Conservation (phyloP, 2,888 invertebrate species). For the Meta bourneti region DNA sequence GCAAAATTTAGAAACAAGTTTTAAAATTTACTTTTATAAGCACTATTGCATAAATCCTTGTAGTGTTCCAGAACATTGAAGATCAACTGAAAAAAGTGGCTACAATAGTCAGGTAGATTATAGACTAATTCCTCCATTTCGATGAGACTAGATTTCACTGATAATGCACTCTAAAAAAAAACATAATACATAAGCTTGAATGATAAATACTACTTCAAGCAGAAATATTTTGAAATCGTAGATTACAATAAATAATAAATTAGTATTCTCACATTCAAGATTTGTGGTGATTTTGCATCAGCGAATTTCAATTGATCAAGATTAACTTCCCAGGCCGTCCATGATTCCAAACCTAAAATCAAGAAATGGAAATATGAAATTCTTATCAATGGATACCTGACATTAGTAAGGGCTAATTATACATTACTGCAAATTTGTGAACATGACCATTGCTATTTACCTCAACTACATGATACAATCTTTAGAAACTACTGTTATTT, state of each 20-base stretch:
- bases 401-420: too few relatives aligned
- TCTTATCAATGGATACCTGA: too few relatives aligned
- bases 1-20: neutral
- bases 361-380: neutral
- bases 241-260: neutral
- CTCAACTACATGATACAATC: too few relatives aligned
- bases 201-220: neutral
- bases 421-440: too few relatives aligned
- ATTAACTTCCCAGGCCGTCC: conserved; percentile 88
- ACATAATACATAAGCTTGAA: conserved; percentile 11
- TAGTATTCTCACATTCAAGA: conserved; percentile 83
- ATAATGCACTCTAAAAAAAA: conserved; percentile 85
- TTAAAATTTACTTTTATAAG: conserved; percentile 83
- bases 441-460: too few relatives aligned
- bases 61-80: conserved; percentile 87
- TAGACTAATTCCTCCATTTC: conserved; percentile 87
- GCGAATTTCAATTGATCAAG: conserved; percentile 86
- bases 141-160: conserved; percentile 86
- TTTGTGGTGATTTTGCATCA: conserved; percentile 84
- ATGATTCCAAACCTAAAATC: conserved; percentile 85
- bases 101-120: conserved; percentile 87
- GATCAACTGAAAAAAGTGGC: conserved; percentile 87
- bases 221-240: neutral
- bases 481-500: too few relatives aligned
- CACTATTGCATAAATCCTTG: conserved; percentile 86